phyloP scores from a whole-genome alignment of 2,797 vertebrate genomes.

The Leptoclinus maculatus region DNA sequence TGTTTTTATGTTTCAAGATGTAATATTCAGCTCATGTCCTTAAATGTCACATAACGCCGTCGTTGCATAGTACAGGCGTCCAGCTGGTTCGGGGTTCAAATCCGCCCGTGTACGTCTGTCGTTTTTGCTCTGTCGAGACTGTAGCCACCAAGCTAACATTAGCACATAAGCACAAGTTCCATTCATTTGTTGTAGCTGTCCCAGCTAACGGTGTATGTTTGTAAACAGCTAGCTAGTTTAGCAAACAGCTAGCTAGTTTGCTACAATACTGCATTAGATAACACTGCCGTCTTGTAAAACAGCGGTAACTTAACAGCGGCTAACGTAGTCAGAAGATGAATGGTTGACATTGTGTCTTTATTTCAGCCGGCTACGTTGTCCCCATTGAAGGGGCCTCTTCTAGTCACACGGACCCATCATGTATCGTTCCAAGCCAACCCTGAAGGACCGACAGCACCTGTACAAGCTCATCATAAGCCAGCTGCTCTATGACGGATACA shows the following conservation, averaged over 20 bases:
- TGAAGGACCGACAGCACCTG: constrained; percentile 97
- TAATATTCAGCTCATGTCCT: accelerated
- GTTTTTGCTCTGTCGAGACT: not conserved
- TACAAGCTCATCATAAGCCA: constrained; percentile 98
- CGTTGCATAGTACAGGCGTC: no score
- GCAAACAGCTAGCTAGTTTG: not conserved
- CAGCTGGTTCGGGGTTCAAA: not conserved
- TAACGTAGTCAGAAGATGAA: not conserved
- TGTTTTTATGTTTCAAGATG: not conserved
- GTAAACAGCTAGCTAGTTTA: not conserved
- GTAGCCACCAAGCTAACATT: constrained; percentile 60
- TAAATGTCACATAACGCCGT: accelerated
- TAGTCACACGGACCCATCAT: constrained; percentile 72
- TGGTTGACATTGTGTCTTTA: constrained; percentile 15
- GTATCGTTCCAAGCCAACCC: constrained; percentile 95
- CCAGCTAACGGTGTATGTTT: not conserved
- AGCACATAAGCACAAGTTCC: constrained; percentile 40
- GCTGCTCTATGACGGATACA: constrained; percentile 95
- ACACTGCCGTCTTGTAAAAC: not conserved
- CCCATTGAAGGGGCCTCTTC: not conserved
- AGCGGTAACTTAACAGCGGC: accelerated
- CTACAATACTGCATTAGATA: not conserved
- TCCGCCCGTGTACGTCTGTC: not conserved
- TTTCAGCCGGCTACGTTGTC: constrained; percentile 25
- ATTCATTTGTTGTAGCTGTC: constrained; percentile 40